These are phyloP conservation scores for Aphodius sticticus DNA, from an alignment of 2,888 invertebrate species.

Conservation along the genomic window DNA sequence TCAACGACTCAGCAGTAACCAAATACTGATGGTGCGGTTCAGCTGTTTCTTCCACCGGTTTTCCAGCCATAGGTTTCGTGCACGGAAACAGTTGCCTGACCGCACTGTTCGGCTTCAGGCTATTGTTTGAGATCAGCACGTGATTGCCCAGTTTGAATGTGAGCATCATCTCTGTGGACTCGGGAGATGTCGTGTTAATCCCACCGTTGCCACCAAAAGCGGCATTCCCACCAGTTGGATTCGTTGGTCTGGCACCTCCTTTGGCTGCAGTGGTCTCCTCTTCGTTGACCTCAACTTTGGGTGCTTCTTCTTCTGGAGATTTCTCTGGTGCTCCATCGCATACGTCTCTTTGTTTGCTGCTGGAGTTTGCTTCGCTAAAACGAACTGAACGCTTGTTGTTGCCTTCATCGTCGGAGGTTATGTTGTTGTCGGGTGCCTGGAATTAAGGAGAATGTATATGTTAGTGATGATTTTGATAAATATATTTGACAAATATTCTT, in stretches of 20 bases:
- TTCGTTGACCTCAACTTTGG: conserved; percentile 46
- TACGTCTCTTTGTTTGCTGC: conserved; percentile 47
- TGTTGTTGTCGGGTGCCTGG: conserved; percentile 49
- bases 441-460: conserved; percentile 25
- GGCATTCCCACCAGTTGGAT: no score
- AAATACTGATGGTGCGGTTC: conserved; percentile 61
- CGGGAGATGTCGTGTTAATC: conserved; percentile 51
- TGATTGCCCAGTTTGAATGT: conserved; percentile 67
- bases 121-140: conserved; percentile 65
- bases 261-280: conserved; percentile 46
- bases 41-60: conserved; percentile 52
- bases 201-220: conserved; percentile 32
- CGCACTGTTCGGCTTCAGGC: conserved; percentile 78
- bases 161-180: conserved; percentile 63
- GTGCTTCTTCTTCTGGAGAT: conserved; percentile 52
- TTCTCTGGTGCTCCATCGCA: conserved; percentile 59
- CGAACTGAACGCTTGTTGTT: conserved; percentile 72
- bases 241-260: conserved; percentile 15
- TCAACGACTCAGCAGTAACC: conserved; percentile 79
- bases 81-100: conserved; percentile 84
- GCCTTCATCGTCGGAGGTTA: conserved; percentile 64
- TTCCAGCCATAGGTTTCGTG: conserved; percentile 66
- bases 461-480: neutral
- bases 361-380: conserved; percentile 65
- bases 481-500: no score